Conservation (phyloP, 2,888 invertebrate genomes). For the Linyphia triangularis region DNA sequence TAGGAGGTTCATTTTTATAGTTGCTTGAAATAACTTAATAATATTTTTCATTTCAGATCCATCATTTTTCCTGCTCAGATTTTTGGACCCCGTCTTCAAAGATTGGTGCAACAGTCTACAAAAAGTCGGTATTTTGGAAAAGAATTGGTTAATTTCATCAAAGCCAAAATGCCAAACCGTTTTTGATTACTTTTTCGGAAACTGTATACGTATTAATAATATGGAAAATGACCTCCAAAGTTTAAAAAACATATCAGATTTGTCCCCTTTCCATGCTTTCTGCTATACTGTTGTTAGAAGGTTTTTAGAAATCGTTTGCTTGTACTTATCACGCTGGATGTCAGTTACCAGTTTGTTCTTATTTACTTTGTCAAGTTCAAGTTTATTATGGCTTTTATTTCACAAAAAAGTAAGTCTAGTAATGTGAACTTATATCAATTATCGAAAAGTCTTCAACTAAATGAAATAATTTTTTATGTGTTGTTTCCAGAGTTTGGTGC, state of each 20-base stretch:
- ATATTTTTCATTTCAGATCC: background rate
- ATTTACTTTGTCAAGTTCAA: background rate
- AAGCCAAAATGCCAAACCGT: background rate
- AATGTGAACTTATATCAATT: no score
- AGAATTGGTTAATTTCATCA: constrained; percentile 8
- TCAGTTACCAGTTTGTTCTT: background rate
- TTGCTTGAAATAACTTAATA: background rate
- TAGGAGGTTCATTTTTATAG: no score
- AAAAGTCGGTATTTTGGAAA: constrained; percentile 2
- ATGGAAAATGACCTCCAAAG: constrained; percentile 1
- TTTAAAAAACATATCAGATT: background rate
- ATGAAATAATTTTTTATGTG: no score
- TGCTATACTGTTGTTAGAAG: constrained; percentile 35
- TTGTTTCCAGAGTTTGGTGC: no score
- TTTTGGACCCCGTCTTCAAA: background rate
- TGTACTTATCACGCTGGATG: constrained; percentile 20
- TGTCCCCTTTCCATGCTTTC: constrained; percentile 8
- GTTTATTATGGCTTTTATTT: background rate
- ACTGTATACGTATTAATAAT: constrained; percentile 24
- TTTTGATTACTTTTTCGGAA: constrained; percentile 10
- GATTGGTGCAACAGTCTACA: constrained; percentile 6
- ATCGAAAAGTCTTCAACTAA: no score
- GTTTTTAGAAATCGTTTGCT: constrained; percentile 16
- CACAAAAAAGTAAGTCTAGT: background rate
- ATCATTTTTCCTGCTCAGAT: constrained; percentile 17